These are phyloP conservation scores for Gisinianus flammeolus DNA, from an alignment of 2,888 invertebrate species.

Conservation along the genomic window DNA sequence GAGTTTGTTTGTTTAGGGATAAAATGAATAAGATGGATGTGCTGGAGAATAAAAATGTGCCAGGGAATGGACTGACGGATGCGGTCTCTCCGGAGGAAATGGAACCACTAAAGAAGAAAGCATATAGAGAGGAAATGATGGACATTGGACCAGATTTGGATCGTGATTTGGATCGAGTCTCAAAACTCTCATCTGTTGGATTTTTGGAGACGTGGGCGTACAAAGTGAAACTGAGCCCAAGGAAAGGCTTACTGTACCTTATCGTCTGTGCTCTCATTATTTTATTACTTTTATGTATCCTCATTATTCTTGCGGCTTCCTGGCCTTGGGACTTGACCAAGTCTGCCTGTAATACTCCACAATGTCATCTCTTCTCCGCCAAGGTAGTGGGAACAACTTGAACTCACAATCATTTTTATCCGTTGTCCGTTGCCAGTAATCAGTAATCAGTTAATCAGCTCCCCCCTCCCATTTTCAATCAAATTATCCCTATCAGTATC, in stretches of 20 bases:
- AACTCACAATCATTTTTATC: too few relatives aligned
- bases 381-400: too few relatives aligned
- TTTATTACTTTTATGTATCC: conserved; percentile 63
- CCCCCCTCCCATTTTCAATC: too few relatives aligned
- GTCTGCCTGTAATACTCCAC: conserved; percentile 63
- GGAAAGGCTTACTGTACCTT: conserved; percentile 51
- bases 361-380: conserved; percentile 66
- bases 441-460: too few relatives aligned
- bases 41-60: conserved; percentile 52
- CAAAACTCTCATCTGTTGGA: conserved; percentile 18
- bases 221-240: conserved; percentile 52
- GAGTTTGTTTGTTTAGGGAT: background rate
- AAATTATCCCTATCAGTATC: too few relatives aligned
- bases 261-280: conserved; percentile 55
- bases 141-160: conserved; percentile 37
- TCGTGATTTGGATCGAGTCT: conserved; percentile 16
- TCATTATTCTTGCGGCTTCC: conserved; percentile 63
- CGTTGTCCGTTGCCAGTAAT: too few relatives aligned
- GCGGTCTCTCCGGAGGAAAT: conserved; percentile 50
- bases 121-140: conserved; percentile 40
- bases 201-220: conserved; percentile 47
- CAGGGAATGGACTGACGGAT: conserved; percentile 54
- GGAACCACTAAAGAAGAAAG: conserved; percentile 45
- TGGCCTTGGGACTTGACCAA: conserved; percentile 64
- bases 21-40: conserved; percentile 46